Evolutionary conservation across 2,113 vertebrate genomes (phyloP).

Genomic region (Hiodon tergisus): DNA sequence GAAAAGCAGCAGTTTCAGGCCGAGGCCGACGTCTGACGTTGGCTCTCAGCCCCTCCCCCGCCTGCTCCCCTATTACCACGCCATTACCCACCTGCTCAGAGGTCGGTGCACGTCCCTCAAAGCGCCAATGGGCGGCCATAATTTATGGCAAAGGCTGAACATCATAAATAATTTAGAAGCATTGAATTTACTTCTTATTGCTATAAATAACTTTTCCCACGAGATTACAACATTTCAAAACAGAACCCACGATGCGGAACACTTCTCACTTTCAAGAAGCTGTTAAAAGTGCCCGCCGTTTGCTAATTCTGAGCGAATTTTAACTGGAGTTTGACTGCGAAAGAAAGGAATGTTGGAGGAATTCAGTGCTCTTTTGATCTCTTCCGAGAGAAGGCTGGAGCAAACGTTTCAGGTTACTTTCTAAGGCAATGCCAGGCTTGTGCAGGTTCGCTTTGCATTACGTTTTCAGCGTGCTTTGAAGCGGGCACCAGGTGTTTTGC

Average conservation of each 20-base stretch:
- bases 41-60: neutral
- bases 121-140: slow-evolving; percentile 28
- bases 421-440: too few species aligned
- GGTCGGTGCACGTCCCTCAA: neutral
- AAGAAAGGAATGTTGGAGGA: neutral
- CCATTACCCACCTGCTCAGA: neutral
- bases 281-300: neutral
- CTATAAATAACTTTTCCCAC: slow-evolving; percentile 38
- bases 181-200: slow-evolving; percentile 35
- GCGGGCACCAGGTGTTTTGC: too few species aligned
- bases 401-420: too few species aligned
- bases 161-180: slow-evolving; percentile 35
- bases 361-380: too few species aligned
- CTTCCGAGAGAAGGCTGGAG: too few species aligned
- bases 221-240: slow-evolving; percentile 29
- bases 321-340: neutral
- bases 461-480: too few species aligned
- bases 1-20: too few species aligned
- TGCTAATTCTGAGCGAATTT: neutral
- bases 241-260: slow-evolving; percentile 19
- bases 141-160: slow-evolving; percentile 23
- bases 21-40: too few species aligned
- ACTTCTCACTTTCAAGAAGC: neutral
- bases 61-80: neutral
- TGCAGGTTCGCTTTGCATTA: too few species aligned